phyloP scores from a whole-genome alignment of 1,140 invertebrate genomes.

The Apis florea region DNA sequence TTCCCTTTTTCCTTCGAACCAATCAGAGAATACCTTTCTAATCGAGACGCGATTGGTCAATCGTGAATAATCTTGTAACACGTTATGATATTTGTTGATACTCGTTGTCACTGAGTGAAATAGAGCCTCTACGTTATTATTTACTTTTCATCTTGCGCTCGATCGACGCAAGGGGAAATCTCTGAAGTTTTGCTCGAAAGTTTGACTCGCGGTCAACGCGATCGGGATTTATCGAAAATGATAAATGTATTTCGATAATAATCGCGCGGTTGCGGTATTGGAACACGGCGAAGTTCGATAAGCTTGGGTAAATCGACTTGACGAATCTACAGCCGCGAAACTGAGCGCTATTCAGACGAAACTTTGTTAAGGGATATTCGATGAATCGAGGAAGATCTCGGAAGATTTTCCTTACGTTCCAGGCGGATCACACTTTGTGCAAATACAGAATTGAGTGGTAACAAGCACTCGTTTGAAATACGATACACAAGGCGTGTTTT shows the following conservation, averaged over 20 bases:
- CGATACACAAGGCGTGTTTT: too few relatives aligned
- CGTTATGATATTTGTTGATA: too few relatives aligned
- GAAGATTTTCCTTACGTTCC: background rate
- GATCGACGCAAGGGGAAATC: background rate
- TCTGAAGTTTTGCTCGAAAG: background rate
- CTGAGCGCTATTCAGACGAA: background rate
- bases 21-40: too few relatives aligned
- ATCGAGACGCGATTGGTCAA: too few relatives aligned
- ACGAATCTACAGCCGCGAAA: background rate
- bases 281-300: background rate
- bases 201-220: too few relatives aligned
- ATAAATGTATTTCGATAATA: slow-evolving; percentile 20
- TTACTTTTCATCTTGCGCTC: too few relatives aligned
- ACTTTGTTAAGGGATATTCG: slow-evolving; percentile 16
- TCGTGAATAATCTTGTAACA: too few relatives aligned
- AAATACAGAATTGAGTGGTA: background rate
- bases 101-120: too few relatives aligned
- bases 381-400: background rate
- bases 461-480: too few relatives aligned
- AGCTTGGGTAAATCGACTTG: background rate
- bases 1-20: too few relatives aligned
- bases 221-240: slow-evolving; percentile 3
- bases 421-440: background rate
- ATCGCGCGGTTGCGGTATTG: background rate
- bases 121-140: too few relatives aligned